Percentiles rank a stretch among this genome's conserved stretches.
Evolutionary conservation across 2,888 invertebrate genomes (phyloP).

Genomic region (Abscondita cerata): DNA sequence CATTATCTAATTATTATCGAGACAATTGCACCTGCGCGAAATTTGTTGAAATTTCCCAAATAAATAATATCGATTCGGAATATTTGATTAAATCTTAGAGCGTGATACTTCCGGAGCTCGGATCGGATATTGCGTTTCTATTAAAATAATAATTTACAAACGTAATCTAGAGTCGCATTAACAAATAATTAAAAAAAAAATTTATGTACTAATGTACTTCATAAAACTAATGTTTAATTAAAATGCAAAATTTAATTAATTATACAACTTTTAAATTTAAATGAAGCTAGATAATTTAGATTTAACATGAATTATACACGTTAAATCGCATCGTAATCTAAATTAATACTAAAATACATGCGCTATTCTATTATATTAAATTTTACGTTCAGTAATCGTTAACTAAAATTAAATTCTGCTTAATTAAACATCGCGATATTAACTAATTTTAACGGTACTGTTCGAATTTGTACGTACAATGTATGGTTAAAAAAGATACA

Average conservation of each 20-base stretch:
- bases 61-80: slow-evolving; percentile 3
- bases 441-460: no score
- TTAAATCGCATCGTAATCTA: slow-evolving; percentile 2
- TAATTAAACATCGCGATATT: no score
- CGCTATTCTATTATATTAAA: not conserved
- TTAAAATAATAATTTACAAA: not conserved
- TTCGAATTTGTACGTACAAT: no score
- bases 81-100: not conserved
- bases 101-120: not conserved
- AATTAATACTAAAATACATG: not conserved
- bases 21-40: not conserved
- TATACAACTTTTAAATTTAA: slow-evolving; percentile 10
- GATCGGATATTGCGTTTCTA: not conserved
- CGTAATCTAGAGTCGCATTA: not conserved
- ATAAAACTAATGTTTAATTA: slow-evolving; percentile 8
- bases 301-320: slow-evolving; percentile 3
- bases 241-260: slow-evolving; percentile 8
- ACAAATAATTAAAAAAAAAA: slow-evolving; percentile 7
- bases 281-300: slow-evolving; percentile 7
- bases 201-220: not conserved
- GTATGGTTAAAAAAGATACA: no score
- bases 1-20: no score
- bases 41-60: not conserved
- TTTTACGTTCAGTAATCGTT: not conserved
- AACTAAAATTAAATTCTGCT: no score